Evolutionary conservation across 2,888 invertebrate species (phyloP).

Genomic region (Mantis religiosa): DNA sequence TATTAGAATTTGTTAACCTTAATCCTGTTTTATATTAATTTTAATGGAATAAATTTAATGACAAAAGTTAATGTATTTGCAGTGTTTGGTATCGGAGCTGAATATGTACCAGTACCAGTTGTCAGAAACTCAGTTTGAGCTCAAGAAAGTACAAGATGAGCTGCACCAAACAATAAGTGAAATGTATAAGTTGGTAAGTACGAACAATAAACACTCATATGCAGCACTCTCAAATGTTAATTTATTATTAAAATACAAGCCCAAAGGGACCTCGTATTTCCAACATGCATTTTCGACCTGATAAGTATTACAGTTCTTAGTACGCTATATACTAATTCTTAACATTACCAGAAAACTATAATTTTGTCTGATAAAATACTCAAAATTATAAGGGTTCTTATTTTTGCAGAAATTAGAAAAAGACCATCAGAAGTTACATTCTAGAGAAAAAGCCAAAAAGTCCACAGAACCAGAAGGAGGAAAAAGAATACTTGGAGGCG

Average conservation of each 20-base stretch:
- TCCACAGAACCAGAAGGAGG: background rate
- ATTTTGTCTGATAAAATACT: background rate
- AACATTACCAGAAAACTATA: background rate
- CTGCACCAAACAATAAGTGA: slow-evolving; percentile 63
- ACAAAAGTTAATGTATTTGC: slow-evolving; percentile 3
- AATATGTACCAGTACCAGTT: slow-evolving; percentile 71
- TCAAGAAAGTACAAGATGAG: slow-evolving; percentile 61
- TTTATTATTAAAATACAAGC: too few species aligned
- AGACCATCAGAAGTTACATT: background rate
- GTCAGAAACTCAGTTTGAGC: slow-evolving; percentile 62
- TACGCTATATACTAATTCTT: too few species aligned
- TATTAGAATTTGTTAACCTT: too few species aligned
- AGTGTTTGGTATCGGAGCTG: slow-evolving; percentile 63
- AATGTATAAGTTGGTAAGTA: slow-evolving; percentile 45
- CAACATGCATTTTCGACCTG: too few species aligned
- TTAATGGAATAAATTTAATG: too few species aligned
- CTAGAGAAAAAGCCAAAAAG: background rate
- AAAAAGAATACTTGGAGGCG: background rate
- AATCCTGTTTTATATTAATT: too few species aligned
- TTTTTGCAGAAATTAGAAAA: background rate
- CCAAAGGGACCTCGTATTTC: too few species aligned
- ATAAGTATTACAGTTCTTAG: too few species aligned
- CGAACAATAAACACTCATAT: background rate
- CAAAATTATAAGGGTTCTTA: background rate
- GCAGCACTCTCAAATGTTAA: too few species aligned